A percentile compares a stretch with the other conserved stretches of the same genome.
Conservation (phyloP, 2,113 vertebrate genomes). For the Hippocampus comes region DNA sequence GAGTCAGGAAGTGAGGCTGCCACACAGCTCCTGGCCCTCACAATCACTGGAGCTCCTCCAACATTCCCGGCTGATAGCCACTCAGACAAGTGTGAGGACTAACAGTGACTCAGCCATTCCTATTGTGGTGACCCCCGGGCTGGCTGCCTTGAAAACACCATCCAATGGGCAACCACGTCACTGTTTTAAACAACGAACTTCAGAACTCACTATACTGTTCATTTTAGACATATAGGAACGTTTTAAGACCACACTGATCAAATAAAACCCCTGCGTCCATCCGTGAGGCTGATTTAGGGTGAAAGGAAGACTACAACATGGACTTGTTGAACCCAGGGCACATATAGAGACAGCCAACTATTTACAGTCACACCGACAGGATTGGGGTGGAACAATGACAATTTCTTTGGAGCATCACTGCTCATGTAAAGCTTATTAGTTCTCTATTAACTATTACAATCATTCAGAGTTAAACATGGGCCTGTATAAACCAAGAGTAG, state of each 20-base stretch:
- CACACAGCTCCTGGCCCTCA: conserved; percentile 52
- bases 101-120: conserved; percentile 65
- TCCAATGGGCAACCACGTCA: conserved; percentile 25
- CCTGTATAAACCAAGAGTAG: too few relatives aligned
- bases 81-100: conserved; percentile 64
- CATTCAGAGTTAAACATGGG: too few relatives aligned
- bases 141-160: conserved; percentile 32
- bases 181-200: conserved; percentile 35
- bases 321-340: too few relatives aligned
- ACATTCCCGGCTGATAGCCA: conserved; percentile 50
- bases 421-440: too few relatives aligned
- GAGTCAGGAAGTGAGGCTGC: conserved; percentile 57
- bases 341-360: too few relatives aligned
- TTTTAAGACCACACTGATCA: neutral
- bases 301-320: too few relatives aligned
- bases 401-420: too few relatives aligned
- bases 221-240: neutral
- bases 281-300: too few relatives aligned
- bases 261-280: neutral
- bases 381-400: too few relatives aligned
- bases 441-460: too few relatives aligned
- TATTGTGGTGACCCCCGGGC: conserved; percentile 35
- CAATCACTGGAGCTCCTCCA: conserved; percentile 75
- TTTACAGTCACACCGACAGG: too few relatives aligned
- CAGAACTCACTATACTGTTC: neutral